phyloP scores from a whole-genome alignment of 2,888 invertebrate species.

The Troides aeacus region DNA sequence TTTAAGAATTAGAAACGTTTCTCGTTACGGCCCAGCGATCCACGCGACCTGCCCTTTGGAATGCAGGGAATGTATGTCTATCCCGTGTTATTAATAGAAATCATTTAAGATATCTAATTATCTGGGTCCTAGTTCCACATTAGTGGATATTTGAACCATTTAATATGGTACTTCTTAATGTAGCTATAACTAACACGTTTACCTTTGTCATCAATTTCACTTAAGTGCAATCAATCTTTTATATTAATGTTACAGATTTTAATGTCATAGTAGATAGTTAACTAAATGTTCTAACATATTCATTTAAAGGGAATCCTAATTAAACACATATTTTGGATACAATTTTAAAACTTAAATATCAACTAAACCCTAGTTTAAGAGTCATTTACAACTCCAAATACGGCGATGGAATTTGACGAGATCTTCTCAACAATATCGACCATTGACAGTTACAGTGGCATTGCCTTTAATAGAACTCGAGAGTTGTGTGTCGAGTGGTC shows the following conservation, averaged over 20 bases:
- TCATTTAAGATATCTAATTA: constrained; percentile 48
- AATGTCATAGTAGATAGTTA: too few relatives aligned
- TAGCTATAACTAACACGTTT: not conserved
- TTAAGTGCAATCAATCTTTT: too few relatives aligned
- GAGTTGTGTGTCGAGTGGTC: constrained; percentile 41
- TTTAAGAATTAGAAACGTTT: constrained; percentile 62
- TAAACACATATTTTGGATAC: not conserved
- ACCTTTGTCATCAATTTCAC: not conserved
- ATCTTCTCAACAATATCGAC: constrained; percentile 53
- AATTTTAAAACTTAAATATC: constrained; percentile 21
- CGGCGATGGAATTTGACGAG: constrained; percentile 49
- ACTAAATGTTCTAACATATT: not conserved
- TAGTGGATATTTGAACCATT: not conserved
- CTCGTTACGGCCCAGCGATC: constrained; percentile 59
- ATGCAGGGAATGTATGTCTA: constrained; percentile 59
- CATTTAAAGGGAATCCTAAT: not conserved
- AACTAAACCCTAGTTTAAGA: constrained; percentile 34
- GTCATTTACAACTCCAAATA: constrained; percentile 35
- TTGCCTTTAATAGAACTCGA: constrained; percentile 52
- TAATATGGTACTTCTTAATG: not conserved
- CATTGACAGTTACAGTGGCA: constrained; percentile 59
- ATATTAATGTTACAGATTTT: too few relatives aligned
- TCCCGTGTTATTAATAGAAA: constrained; percentile 62
- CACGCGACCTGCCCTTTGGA: constrained; percentile 42
- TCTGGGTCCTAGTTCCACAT: constrained; percentile 24